These are phyloP conservation scores for Alosa sapidissima DNA, from an alignment of 2,797 vertebrate genomes.

Conservation along the genomic window DNA sequence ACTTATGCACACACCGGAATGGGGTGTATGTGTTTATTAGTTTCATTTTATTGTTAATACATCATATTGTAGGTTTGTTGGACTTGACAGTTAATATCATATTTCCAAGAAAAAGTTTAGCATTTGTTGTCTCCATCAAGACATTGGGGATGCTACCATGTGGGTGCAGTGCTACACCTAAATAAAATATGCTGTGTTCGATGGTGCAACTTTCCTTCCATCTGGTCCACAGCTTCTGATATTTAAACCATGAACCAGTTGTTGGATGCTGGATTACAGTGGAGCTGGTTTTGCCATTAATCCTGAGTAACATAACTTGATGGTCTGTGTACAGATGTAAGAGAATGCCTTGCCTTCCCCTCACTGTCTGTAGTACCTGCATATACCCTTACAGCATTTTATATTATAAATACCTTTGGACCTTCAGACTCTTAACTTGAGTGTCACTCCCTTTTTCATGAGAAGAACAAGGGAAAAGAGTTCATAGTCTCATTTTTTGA, in stretches of 20 bases:
- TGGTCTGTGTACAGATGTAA: background rate
- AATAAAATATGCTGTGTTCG: background rate
- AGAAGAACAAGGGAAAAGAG: background rate
- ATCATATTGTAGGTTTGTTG: background rate
- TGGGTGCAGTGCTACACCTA: background rate
- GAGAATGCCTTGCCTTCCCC: too few species aligned
- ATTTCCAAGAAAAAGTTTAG: background rate
- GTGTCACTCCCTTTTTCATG: background rate
- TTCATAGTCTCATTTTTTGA: background rate
- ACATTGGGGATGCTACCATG: background rate
- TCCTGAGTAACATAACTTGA: background rate
- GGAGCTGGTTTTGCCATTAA: background rate
- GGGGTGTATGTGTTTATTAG: background rate
- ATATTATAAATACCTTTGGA: background rate
- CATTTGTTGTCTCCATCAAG: background rate
- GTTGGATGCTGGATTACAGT: background rate
- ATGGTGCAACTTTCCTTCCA: background rate
- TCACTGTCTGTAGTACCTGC: background rate
- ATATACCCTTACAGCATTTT: background rate
- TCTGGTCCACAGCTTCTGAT: background rate
- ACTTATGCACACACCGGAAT: background rate
- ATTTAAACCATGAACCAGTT: background rate
- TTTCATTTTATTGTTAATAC: background rate
- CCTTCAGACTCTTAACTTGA: background rate
- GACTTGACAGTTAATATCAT: background rate